A percentile compares a stretch with the other conserved stretches of the same genome.
These are phyloP conservation scores for Drosophila tanythrix DNA, from an alignment of 2,888 invertebrate species.

Conservation along the genomic window DNA sequence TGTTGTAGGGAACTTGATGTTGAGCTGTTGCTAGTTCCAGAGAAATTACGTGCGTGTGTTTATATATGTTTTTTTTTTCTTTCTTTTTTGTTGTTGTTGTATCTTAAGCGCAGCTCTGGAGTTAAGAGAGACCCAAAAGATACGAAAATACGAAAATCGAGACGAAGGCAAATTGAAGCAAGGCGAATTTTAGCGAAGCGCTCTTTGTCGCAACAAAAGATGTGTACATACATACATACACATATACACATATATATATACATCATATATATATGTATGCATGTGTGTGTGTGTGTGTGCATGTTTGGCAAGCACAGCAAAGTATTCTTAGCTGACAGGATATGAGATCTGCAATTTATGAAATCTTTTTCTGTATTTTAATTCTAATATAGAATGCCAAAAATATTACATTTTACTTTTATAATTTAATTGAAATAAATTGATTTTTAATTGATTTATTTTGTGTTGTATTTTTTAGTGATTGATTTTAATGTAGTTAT, in stretches of 20 bases:
- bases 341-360: background rate
- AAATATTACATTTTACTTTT: background rate
- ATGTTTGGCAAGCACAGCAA: constrained; percentile 9
- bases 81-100: constrained; percentile 7
- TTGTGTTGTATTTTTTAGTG: background rate
- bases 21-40: constrained; percentile 56
- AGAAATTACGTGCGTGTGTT: constrained; percentile 75
- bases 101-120: constrained; percentile 10
- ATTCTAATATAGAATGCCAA: background rate
- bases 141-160: constrained; percentile 15
- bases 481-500: too few relatives aligned
- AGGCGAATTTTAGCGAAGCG: constrained; percentile 43
- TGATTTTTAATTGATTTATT: background rate
- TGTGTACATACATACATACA: background rate
- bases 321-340: constrained; percentile 2
- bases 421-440: background rate
- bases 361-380: background rate
- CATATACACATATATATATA: constrained; percentile 1
- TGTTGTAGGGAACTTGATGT: constrained; percentile 8
- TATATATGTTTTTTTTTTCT: constrained; percentile 33
- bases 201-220: constrained; percentile 28
- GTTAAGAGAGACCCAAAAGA: constrained; percentile 1
- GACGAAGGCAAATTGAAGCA: constrained; percentile 35
- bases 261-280: background rate
- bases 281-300: background rate